A percentile compares a stretch with the other conserved stretches of the same genome.
Evolutionary conservation across 2,797 vertebrate species (phyloP).

Genomic region (Crocodylus rhombifer): DNA sequence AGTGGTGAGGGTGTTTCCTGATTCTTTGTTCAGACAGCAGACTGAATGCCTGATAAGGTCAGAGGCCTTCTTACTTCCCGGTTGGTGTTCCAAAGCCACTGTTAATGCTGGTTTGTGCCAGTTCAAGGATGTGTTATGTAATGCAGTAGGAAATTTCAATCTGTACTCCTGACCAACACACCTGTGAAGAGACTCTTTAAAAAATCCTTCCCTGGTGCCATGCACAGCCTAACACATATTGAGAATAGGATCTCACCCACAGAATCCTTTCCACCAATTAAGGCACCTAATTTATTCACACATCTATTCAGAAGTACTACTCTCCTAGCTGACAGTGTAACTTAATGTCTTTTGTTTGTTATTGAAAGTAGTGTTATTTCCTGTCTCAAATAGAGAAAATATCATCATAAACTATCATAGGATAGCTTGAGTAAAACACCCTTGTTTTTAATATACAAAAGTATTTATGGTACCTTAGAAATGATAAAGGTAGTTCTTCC

Average conservation of each 20-base stretch:
- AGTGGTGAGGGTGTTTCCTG: neutral
- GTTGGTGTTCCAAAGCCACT: neutral
- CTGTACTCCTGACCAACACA: neutral
- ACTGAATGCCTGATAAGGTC: neutral
- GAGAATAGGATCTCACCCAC: neutral
- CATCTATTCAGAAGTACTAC: neutral
- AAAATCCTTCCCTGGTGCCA: neutral
- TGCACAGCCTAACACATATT: neutral
- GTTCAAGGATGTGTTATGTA: neutral
- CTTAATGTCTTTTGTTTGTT: neutral
- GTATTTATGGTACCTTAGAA: neutral
- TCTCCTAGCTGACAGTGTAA: neutral
- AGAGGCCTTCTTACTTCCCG: neutral
- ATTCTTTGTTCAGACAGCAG: neutral
- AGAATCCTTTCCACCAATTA: neutral
- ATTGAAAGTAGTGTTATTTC: neutral
- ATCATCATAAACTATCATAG: neutral
- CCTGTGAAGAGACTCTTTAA: rapidly evolving
- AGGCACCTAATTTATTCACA: neutral
- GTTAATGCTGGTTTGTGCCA: neutral
- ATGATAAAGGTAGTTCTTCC: neutral
- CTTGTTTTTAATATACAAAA: neutral
- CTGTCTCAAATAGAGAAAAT: neutral
- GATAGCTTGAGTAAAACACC: neutral
- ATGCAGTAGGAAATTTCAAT: neutral